Evolutionary conservation across 2,113 vertebrate genomes (phyloP).

Genomic region (Solenodon paradoxus): DNA sequence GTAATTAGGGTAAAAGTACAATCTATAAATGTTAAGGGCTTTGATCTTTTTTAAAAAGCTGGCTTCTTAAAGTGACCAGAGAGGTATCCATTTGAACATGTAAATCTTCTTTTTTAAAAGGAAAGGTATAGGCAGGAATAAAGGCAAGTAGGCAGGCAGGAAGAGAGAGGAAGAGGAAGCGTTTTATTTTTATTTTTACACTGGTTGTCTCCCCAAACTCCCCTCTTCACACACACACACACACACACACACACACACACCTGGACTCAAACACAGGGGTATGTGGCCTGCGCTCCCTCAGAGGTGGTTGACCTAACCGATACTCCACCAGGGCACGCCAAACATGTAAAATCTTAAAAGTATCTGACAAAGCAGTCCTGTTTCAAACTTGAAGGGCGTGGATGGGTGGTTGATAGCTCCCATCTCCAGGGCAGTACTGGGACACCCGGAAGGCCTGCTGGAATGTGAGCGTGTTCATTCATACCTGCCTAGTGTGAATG

Average conservation of each 20-base stretch:
- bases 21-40: not conserved
- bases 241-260: too few species aligned
- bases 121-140: too few species aligned
- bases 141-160: too few species aligned
- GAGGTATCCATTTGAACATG: not conserved
- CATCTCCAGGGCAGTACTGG: not conserved
- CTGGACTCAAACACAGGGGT: too few species aligned
- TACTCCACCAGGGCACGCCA: too few species aligned
- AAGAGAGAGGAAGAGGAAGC: too few species aligned
- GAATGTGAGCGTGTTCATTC: not conserved
- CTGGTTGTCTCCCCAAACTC: too few species aligned
- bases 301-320: too few species aligned
- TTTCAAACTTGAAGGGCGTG: not conserved
- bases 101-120: too few species aligned
- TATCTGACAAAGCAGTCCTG: not conserved
- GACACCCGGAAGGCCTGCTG: not conserved
- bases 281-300: too few species aligned
- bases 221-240: too few species aligned
- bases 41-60: conserved; percentile 24
- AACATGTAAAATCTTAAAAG: not conserved
- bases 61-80: not conserved
- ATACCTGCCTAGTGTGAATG: not conserved
- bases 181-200: too few species aligned
- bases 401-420: not conserved
- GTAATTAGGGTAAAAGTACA: not conserved